Evolutionary conservation across 2,797 vertebrate genomes (phyloP), one percentile per base, ranked within the genome.

Genomic region (Aselliscus stoliczkanus): DNA sequence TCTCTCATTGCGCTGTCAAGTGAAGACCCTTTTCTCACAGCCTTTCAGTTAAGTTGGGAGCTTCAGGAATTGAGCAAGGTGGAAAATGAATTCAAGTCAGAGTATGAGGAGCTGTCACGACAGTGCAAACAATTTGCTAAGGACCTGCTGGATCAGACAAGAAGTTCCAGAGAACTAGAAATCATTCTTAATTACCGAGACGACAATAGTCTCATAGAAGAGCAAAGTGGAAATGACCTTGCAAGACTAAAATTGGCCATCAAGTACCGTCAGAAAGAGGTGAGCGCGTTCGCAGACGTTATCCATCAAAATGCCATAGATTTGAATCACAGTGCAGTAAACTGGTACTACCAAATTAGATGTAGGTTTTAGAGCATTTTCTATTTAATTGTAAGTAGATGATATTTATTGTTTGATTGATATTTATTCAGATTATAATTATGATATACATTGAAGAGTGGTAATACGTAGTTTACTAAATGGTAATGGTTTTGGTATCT

Each of bases 231-330:
- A 76, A 99, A 99, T 62, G 99, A 99, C 95, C 99, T 99, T 75
- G 99, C 99, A 11, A 99, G 99, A 93, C 98, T 99, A 94, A 99
- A 99, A 98, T 97, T 99, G 97, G 99, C 99, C 93, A 99, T 99
- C 98, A 99, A 99, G 97, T 99, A 99, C 95, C 98, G 98, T 77
- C 99, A 99, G 95, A 99, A 99, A 98, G 99, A 99, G 99, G 99
- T 99, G 98, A 98, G 98, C 96, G 83, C 87, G 70, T 27, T 77
- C n/a, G n/a, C 96, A 92, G 79, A 95, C 83, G 88, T 90, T 93
- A 97, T 97, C 96, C 90, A 96, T 69, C 73, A 60, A 44, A 52
- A 54, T 34, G 37, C 5, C 7, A 0, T 62, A 44, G 37, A 84
- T n/a, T 88, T 76, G 39, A 85, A 95, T 89, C 90, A 82, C 62